phyloP scores from a whole-genome alignment of 2,797 vertebrate genomes.

The Ceyx erithaca region DNA sequence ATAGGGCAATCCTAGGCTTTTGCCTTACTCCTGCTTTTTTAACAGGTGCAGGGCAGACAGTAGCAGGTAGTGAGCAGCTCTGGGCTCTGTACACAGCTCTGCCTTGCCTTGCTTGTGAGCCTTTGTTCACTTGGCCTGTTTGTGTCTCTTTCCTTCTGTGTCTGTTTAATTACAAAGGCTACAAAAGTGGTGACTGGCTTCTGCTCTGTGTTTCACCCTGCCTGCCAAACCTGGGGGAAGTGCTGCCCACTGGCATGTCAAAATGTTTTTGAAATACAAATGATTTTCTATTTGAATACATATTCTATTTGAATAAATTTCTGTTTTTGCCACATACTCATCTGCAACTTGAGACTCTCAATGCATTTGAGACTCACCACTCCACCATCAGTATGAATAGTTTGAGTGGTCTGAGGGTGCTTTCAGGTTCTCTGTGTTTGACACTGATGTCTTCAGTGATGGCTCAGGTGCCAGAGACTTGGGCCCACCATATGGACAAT shows the following conservation, averaged over 20 bases:
- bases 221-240: neutral
- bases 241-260: neutral
- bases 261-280: neutral
- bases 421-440: neutral
- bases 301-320: neutral
- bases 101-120: neutral
- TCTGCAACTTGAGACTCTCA: neutral
- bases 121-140: neutral
- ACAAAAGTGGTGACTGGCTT: neutral
- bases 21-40: neutral
- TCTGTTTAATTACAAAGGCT: neutral
- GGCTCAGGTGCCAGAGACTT: neutral
- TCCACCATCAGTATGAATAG: neutral
- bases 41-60: rapidly evolving
- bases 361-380: neutral
- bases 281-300: neutral
- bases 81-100: neutral
- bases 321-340: neutral
- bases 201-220: neutral
- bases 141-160: neutral
- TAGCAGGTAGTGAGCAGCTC: neutral
- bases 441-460: neutral
- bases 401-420: neutral
- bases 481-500: neutral
- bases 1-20: neutral